These are phyloP conservation scores for Fregata magnificens DNA, from an alignment of 2,113 vertebrate genomes.

Conservation along the genomic window DNA sequence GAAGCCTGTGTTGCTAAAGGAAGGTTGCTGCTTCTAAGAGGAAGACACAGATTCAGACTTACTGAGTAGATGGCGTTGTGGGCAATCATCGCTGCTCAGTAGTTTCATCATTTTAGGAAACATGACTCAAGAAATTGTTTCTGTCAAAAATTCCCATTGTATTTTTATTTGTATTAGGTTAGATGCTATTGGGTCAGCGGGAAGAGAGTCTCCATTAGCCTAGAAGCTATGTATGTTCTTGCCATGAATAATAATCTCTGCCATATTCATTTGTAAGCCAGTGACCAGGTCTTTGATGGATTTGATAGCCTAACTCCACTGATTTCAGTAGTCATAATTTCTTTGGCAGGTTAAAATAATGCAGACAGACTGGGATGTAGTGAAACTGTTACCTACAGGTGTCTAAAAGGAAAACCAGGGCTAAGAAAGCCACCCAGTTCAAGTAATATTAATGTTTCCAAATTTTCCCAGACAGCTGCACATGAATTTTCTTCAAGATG, in stretches of 20 bases:
- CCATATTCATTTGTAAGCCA: not conserved
- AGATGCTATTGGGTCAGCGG: not conserved
- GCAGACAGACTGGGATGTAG: not conserved
- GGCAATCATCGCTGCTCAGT: not conserved
- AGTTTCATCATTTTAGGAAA: not conserved
- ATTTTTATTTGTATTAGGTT: not conserved
- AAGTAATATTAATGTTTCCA: not conserved
- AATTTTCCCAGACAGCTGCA: not conserved
- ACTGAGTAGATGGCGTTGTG: not conserved
- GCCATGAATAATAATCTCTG: not conserved
- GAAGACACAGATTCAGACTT: not conserved
- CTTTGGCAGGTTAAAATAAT: not conserved
- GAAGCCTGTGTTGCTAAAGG: not conserved
- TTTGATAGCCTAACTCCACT: not conserved
- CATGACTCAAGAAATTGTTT: not conserved
- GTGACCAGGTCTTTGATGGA: not conserved
- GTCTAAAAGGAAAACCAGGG: not conserved
- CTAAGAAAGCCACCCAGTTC: not conserved
- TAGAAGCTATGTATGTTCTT: not conserved
- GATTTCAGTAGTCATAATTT: not conserved
- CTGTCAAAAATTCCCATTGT: not conserved
- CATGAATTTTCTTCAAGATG: not conserved
- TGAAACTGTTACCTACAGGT: not conserved
- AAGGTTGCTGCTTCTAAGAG: not conserved
- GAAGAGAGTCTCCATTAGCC: not conserved